These are phyloP conservation scores for Pyrgilauda ruficollis DNA, from an alignment of 2,113 vertebrate species.

Conservation along the genomic window DNA sequence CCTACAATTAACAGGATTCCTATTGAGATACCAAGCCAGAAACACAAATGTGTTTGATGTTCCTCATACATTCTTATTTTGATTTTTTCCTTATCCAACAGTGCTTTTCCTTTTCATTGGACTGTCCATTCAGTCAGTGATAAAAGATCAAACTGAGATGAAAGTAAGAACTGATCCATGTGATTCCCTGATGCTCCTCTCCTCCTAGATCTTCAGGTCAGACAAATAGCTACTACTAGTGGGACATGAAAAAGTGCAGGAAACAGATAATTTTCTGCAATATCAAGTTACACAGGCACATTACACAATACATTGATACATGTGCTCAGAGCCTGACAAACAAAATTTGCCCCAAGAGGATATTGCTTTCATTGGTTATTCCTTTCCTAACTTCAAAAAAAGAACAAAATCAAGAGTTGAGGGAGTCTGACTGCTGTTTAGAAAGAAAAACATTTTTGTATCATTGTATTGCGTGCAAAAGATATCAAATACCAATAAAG, in stretches of 20 bases:
- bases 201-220: not conserved
- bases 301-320: not conserved
- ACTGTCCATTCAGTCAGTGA: not conserved
- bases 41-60: not conserved
- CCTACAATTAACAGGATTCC: not conserved
- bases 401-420: constrained; percentile 26
- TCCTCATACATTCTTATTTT: not conserved
- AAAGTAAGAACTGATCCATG: not conserved
- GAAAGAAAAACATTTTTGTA: constrained; percentile 9
- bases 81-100: not conserved
- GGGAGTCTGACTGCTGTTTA: not conserved
- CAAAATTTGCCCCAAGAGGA: not conserved
- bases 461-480: not conserved
- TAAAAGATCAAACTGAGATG: not conserved
- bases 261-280: not conserved
- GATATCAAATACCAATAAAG: constrained; percentile 25
- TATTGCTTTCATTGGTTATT: not conserved
- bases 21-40: not conserved
- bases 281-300: not conserved
- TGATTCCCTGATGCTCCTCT: not conserved
- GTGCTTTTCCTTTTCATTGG: not conserved
- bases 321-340: not conserved
- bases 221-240: not conserved
- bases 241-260: not conserved
- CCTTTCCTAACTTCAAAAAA: not conserved